Evolutionary conservation across 2,888 invertebrate species (phyloP).

Genomic region (Cheilosia vernalis): DNA sequence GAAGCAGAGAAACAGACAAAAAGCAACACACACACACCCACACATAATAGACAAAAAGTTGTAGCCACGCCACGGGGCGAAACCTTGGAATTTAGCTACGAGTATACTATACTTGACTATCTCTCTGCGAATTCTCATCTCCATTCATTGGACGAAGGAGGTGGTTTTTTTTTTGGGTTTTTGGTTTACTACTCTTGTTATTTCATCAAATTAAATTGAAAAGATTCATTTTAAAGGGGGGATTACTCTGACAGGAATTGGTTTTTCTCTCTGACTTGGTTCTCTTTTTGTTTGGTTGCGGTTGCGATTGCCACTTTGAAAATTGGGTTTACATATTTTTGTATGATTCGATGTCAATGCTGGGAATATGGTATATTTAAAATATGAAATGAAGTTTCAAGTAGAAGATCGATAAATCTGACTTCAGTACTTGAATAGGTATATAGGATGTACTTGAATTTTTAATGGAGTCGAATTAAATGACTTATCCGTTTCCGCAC

Average conservation of each 20-base stretch:
- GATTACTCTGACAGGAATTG: conserved; percentile 23
- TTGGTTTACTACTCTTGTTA: conserved; percentile 23
- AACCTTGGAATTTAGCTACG: conserved; percentile 41
- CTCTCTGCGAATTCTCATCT: conserved; percentile 29
- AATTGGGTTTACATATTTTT: too few species aligned
- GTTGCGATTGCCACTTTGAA: too few species aligned
- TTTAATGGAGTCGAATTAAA: too few species aligned
- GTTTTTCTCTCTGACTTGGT: background rate
- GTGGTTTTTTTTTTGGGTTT: conserved; percentile 24
- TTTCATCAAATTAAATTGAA: conserved; percentile 52
- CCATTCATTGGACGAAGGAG: conserved; percentile 39
- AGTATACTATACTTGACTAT: conserved; percentile 25
- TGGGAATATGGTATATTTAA: too few species aligned
- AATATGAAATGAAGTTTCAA: too few species aligned
- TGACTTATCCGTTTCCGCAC: too few species aligned
- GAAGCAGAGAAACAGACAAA: conserved; percentile 11
- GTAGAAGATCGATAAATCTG: too few species aligned
- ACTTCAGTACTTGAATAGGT: too few species aligned
- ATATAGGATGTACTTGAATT: too few species aligned
- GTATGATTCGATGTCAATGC: too few species aligned
- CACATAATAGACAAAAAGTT: conserved; percentile 1
- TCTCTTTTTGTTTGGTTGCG: background rate
- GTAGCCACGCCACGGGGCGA: conserved; percentile 17
- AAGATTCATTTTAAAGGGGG: conserved; percentile 28
- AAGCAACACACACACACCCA: conserved; percentile 6